A percentile compares a stretch with the other conserved stretches of the same genome.
Evolutionary conservation across 2,113 vertebrate genomes (phyloP).

Genomic region (Calypte anna): DNA sequence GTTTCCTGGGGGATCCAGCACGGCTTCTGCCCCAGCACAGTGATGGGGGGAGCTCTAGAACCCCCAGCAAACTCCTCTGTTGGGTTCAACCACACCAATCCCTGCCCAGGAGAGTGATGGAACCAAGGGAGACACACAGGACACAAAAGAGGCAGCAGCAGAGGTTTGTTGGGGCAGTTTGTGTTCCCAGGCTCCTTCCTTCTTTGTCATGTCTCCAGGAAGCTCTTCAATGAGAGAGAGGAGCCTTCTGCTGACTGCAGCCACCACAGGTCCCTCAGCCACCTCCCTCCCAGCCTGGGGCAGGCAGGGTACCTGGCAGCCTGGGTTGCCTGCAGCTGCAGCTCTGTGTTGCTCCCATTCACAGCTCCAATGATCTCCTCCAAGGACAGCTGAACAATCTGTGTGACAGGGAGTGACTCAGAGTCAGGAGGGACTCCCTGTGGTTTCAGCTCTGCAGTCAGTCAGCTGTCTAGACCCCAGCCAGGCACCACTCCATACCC

Average conservation of each 20-base stretch:
- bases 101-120: not conserved
- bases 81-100: not conserved
- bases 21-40: not conserved
- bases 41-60: not conserved
- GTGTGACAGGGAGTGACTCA: constrained; percentile 30
- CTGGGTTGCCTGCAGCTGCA: constrained; percentile 83
- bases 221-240: not conserved
- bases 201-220: not conserved
- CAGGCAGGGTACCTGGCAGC: constrained; percentile 80
- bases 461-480: constrained; percentile 39
- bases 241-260: not conserved
- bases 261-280: not conserved
- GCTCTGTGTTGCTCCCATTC: constrained; percentile 62
- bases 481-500: constrained; percentile 53
- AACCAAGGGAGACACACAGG: not conserved
- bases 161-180: not conserved
- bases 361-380: constrained; percentile 81
- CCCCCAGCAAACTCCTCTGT: not conserved
- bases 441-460: not conserved
- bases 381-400: constrained; percentile 72
- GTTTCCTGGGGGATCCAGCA: not conserved
- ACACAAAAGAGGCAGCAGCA: not conserved
- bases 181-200: not conserved
- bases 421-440: not conserved
- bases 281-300: not conserved